Evolutionary conservation across 2,888 invertebrate species (phyloP), one percentile per base, ranked within the genome.

Genomic region (Agapostemon virescens): DNA sequence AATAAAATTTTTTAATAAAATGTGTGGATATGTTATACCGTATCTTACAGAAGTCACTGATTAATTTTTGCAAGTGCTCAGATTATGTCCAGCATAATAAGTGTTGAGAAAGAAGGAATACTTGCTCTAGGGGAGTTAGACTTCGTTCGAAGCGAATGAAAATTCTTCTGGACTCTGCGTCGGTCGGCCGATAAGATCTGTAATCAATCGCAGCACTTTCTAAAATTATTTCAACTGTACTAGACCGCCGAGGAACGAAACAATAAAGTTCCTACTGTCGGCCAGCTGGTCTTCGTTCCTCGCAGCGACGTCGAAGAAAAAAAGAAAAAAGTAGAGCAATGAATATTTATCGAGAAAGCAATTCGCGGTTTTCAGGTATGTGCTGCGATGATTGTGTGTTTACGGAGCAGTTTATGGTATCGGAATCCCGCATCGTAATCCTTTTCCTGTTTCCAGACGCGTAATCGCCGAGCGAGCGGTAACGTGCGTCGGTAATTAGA

Each of bases 401-500:
- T 61, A 61, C 61, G 33, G 33, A 33, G 20, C 30, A 33, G 20
- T 61, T 33, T 33, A 61, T 33, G 20, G 61, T 33, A 61, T 61
- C 61, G 33, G 33, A 33, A 33, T 61, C 61, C 61, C n/a, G n/a
- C 36, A 17, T 36, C 49, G 73, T 75, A 81, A 83, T 85, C 69
- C 42, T 45, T 74, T 79, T 63, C 73, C 74, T 68, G 69, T 75
- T 49, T 75, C 72, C 52, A 40, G 45, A 30, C 42, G 77, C 55
- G 74, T 69, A 83, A 79, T 82, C 82, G 69, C 69, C 67, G 30
- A 55, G 63, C 63, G 73, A 68, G 69, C 71, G 74, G 45, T 70
- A 69, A 75, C 72, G 77, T 55, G 81, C 67, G 79, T 45, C 71
- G 64, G 71, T 86, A 86, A 86, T 86, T 86, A 86, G 77, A 82